Evolutionary conservation across 2,797 vertebrate species (phyloP).

Genomic region (Crenuchus spilurus): DNA sequence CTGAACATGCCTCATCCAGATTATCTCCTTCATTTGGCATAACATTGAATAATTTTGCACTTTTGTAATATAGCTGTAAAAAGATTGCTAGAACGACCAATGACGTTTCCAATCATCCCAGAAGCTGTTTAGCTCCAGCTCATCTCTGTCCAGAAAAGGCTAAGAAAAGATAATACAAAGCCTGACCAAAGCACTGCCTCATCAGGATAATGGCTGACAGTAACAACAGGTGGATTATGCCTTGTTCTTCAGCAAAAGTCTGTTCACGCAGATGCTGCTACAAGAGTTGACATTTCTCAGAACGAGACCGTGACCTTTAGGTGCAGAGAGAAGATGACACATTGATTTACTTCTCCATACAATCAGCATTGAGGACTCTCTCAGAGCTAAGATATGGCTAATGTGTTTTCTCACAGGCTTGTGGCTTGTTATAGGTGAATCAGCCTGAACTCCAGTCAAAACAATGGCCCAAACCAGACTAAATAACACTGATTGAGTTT

Average conservation of each 20-base stretch:
- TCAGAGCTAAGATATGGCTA: constrained; percentile 11
- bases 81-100: neutral
- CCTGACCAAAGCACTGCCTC: constrained; percentile 20
- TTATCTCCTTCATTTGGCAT: neutral
- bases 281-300: constrained; percentile 52
- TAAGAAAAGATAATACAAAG: constrained; percentile 10
- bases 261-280: constrained; percentile 33
- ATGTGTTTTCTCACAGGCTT: constrained; percentile 7
- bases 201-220: constrained; percentile 18
- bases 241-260: constrained; percentile 44
- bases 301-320: constrained; percentile 51
- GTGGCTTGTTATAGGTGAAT: neutral
- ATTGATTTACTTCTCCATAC: constrained; percentile 52
- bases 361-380: constrained; percentile 24
- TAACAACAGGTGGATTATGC: constrained; percentile 28
- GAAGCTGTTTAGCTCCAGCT: neutral
- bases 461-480: constrained; percentile 1
- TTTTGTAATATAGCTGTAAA: neutral
- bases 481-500: constrained; percentile 11
- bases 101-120: neutral
- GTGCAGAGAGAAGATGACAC: constrained; percentile 46
- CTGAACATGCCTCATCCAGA: no score
- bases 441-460: neutral
- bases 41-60: neutral
- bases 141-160: neutral